Base-by-base conservation (phyloP, 2,888 invertebrate genomes). In the Hesperia comma region DNA sequence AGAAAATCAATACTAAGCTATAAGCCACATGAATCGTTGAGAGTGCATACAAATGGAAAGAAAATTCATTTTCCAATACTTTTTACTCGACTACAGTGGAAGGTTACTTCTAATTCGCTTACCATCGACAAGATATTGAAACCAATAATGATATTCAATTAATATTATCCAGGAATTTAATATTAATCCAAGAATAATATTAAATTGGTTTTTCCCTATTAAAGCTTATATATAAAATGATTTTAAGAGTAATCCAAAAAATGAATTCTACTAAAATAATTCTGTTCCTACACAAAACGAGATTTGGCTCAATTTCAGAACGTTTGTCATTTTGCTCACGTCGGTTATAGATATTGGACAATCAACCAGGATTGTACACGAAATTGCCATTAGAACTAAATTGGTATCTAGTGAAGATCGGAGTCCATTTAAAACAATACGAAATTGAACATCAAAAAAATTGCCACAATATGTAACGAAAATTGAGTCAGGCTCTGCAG, bases 301-400 rank as follows among this genome's bases (percentile, higher is more conserved):
- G 46, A 61, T 61, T 67, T 67, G 67, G 67, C 61, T 61, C 67
- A 55, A 55, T 61, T 55, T 67, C 67, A 67, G 32, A 64, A 32
- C 46, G 37, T 61, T 67, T 61, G 54, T 60, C 61, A 67, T 67
- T 67, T 67, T 61, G 26, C 49, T 55, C 61, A 61, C 67, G 67
- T 67, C 54, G 67, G 60, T 54, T 61, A 61, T 54, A 55, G 54
- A 67, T 60, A 67, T 67, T 66, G 60, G 60, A 46, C 60, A 66
- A 61, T 66, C 60, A 66, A 61, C 54, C 33, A 61, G 46, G 60
- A 66, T 37, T 53, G 37, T 46, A 66, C 53, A 63, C 46, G 33
- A 53, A 43, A 37, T 37, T 55, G 60, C 54, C 15, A 61, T 66
- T 61, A 66, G 54, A 66, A 54, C 46, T 55, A 54, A 54, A 60